phyloP scores from a whole-genome alignment of 2,797 vertebrate species.

The Meriones psammophilus region DNA sequence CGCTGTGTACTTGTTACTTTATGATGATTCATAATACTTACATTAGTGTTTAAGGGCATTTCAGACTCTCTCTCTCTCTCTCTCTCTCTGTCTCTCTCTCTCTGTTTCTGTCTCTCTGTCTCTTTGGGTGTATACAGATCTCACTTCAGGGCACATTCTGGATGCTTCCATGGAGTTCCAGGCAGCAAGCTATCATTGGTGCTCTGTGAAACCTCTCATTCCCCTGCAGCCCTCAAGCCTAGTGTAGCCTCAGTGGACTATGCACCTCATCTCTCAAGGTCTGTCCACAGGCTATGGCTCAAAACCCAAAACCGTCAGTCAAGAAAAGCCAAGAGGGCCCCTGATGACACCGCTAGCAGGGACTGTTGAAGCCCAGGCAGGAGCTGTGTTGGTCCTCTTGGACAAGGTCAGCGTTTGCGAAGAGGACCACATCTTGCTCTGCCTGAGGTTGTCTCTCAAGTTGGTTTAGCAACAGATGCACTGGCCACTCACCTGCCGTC shows the following conservation, averaged over 20 bases:
- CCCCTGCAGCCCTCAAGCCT: neutral
- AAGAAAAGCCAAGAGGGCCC: neutral
- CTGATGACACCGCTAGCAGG: neutral
- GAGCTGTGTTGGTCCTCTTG: neutral
- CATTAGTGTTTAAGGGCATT: neutral
- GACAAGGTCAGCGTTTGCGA: neutral
- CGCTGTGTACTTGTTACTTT: neutral
- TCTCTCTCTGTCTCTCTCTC: neutral
- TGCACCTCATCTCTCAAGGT: neutral
- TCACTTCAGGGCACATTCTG: neutral
- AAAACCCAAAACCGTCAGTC: too few species aligned
- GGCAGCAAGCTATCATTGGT: neutral
- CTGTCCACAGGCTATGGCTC: neutral
- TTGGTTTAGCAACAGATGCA: neutral
- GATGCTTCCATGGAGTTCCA: neutral
- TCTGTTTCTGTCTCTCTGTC: neutral
- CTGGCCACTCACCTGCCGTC: fast-evolving
- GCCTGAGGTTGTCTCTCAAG: neutral
- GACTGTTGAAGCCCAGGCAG: neutral
- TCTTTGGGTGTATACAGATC: too few species aligned
- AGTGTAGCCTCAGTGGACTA: neutral
- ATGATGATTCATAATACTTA: neutral
- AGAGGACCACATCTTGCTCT: neutral
- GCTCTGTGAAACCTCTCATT: neutral
- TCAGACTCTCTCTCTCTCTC: neutral